Conservation (phyloP, 1,140 invertebrate species). For the Chlorops oryzae region DNA sequence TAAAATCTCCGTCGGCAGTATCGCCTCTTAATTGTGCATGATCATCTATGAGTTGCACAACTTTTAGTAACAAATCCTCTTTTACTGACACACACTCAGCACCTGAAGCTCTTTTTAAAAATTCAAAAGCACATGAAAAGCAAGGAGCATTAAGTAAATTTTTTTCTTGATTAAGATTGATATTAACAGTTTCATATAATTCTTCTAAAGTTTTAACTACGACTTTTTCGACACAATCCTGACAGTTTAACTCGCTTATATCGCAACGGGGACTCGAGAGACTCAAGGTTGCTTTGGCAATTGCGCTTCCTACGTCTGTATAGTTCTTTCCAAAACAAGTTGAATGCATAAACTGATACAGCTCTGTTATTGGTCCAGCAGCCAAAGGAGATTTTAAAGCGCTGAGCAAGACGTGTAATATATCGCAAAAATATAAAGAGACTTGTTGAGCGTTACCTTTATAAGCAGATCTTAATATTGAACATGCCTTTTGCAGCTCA, state of each 20-base stretch:
- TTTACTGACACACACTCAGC: constrained; percentile 47
- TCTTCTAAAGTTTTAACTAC: constrained; percentile 67
- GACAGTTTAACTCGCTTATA: no score
- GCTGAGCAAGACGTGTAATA: constrained; percentile 58
- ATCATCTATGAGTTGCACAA: constrained; percentile 64
- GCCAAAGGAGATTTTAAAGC: constrained; percentile 65
- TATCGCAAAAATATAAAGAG: constrained; percentile 57
- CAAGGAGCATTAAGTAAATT: constrained; percentile 61
- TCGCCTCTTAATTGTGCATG: constrained; percentile 61
- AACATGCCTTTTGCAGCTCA: constrained; percentile 57
- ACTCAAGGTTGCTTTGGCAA: constrained; percentile 61
- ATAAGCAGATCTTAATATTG: constrained; percentile 58
- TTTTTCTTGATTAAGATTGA: constrained; percentile 24
- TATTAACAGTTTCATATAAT: constrained; percentile 48
- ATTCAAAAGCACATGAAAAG: constrained; percentile 78
- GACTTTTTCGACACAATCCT: no score
- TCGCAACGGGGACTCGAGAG: constrained; percentile 71
- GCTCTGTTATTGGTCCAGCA: constrained; percentile 56
- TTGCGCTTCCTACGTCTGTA: constrained; percentile 51
- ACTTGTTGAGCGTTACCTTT: constrained; percentile 58
- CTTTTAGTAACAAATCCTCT: constrained; percentile 57
- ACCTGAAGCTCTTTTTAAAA: constrained; percentile 63
- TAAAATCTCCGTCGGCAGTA: constrained; percentile 38
- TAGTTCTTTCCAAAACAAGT: constrained; percentile 51
- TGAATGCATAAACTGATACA: constrained; percentile 56